Percentiles rank a stretch among this genome's conserved stretches.
Conservation (phyloP, 2,797 vertebrate species). For the Streptopelia turtur region DNA sequence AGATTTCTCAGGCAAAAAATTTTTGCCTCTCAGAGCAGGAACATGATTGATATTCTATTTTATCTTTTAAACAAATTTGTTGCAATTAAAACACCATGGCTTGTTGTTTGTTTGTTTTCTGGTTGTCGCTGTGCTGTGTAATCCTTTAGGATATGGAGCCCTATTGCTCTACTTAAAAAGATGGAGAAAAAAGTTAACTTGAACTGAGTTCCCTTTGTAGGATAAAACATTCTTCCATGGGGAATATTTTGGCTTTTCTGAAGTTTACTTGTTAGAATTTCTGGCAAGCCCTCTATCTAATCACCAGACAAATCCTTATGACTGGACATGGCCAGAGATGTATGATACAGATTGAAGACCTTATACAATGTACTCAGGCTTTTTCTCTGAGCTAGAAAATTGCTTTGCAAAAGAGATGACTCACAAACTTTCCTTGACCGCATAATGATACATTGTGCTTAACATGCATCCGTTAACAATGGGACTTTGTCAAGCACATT, state of each 20-base stretch:
- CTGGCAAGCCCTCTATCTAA: background rate
- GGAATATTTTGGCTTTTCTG: background rate
- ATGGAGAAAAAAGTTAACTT: background rate
- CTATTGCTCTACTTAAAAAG: background rate
- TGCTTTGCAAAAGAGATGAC: constrained; percentile 18
- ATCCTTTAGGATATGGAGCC: background rate
- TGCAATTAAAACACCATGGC: background rate
- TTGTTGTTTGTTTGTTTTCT: background rate
- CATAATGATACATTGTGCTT: constrained; percentile 30
- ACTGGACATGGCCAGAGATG: background rate
- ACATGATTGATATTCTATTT: background rate
- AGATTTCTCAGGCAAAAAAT: background rate
- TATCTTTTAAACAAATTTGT: background rate
- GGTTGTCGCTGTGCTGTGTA: background rate
- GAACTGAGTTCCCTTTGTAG: background rate
- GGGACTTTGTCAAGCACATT: background rate
- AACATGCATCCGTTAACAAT: background rate
- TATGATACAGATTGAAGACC: background rate
- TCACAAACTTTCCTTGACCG: background rate
- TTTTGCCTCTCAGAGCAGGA: background rate
- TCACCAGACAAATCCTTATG: constrained; percentile 14
- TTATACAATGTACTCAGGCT: background rate
- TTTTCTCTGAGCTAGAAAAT: background rate
- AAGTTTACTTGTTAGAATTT: background rate
- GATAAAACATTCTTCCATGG: background rate